These are phyloP conservation scores for Cynaeus angustus DNA, from an alignment of 2,888 invertebrate genomes.

Conservation along the genomic window DNA sequence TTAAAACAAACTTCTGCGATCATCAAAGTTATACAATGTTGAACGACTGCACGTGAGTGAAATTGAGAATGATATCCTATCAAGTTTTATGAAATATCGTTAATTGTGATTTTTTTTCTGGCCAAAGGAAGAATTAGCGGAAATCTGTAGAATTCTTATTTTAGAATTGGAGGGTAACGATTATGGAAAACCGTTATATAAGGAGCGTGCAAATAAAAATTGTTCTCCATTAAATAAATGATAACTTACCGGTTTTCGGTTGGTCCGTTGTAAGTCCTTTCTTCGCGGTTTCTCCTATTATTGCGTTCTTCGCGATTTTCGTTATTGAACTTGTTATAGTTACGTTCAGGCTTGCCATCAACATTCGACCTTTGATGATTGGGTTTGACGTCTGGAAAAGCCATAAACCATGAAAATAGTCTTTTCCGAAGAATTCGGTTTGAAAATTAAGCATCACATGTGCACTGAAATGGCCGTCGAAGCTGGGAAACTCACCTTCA, in stretches of 20 bases:
- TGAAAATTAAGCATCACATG: conserved; percentile 61
- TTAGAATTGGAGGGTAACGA: conserved; percentile 47
- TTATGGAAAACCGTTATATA: conserved; percentile 45
- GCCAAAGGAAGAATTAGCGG: background rate
- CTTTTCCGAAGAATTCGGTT: conserved; percentile 17
- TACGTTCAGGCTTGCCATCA: conserved; percentile 75
- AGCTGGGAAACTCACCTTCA: conserved; percentile 67
- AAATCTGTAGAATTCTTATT: background rate
- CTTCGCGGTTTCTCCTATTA: conserved; percentile 79
- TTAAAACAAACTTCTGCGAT: too few species aligned
- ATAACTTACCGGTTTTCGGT: conserved; percentile 67
- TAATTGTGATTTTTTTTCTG: too few species aligned
- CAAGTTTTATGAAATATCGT: too few species aligned
- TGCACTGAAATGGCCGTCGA: conserved; percentile 64
- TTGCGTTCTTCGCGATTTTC: conserved; percentile 84
- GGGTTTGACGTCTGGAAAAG: conserved; percentile 66
- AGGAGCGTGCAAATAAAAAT: background rate
- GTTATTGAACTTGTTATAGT: conserved; percentile 73
- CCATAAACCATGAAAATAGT: background rate
- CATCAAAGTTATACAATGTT: too few species aligned
- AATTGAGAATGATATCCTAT: too few species aligned
- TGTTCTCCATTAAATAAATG: background rate
- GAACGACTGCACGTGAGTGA: too few species aligned
- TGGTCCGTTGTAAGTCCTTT: conserved; percentile 72
- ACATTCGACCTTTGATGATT: conserved; percentile 66